Evolutionary conservation across 64 coral and sea anemone species (phyloP).

Genomic region (Montipora foliosa): DNA sequence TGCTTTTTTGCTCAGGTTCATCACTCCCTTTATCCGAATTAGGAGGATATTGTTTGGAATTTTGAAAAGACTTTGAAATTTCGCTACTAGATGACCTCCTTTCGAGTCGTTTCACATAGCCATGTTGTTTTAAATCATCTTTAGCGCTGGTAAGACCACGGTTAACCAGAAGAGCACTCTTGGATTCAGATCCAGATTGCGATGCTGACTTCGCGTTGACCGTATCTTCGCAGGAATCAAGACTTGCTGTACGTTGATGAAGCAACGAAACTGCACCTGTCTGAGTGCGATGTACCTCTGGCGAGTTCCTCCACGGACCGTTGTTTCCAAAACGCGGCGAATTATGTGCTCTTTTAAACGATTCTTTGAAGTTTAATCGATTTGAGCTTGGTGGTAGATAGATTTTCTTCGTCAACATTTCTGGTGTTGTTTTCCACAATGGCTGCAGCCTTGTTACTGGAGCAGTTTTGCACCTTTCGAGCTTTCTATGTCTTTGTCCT

Average conservation of each 20-base stretch:
- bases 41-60: not conserved
- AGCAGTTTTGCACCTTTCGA: conserved; percentile 81
- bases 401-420: conserved; percentile 49
- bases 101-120: not conserved
- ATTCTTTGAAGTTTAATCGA: conserved; percentile 11
- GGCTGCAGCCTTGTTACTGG: conserved; percentile 64
- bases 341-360: not conserved
- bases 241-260: not conserved
- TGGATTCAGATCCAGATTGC: not conserved
- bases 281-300: not conserved
- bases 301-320: not conserved
- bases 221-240: not conserved
- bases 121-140: not conserved
- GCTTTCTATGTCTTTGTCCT: conserved; percentile 51
- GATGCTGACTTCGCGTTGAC: not conserved
- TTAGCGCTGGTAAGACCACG: not conserved
- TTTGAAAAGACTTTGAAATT: not conserved
- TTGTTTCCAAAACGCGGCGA: not conserved
- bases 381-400: conserved; percentile 49
- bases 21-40: not conserved
- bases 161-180: not conserved
- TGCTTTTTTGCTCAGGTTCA: not conserved
- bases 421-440: conserved; percentile 64
- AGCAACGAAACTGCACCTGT: not conserved
- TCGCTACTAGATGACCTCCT: not conserved